Evolutionary conservation across 2,797 vertebrate genomes (phyloP), one percentile per base, ranked within the genome.

Genomic region (Cottoperca gobio): DNA sequence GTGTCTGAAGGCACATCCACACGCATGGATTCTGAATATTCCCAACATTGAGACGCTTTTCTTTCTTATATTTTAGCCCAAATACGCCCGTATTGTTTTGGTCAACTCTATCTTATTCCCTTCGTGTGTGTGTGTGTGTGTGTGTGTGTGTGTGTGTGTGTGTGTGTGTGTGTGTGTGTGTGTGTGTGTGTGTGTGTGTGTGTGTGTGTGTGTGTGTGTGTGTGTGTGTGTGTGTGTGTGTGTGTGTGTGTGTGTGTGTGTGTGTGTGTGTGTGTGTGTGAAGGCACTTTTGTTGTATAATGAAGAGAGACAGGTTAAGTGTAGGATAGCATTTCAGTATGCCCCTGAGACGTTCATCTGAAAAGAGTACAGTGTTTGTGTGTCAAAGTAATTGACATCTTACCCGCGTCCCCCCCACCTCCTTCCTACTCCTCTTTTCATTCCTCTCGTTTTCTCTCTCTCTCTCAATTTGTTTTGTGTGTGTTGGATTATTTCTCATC

Each of bases 371-470:
- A 73, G 84, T 82, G 92, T 88, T 88, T 87, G 80, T 83, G 82
- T 93, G 92, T 92, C 86, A 88, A 81, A 90, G 89, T 86, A 89
- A 79, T 92, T 93, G 92, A 92, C 92, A 90, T 88, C 63, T 74
- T 89, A 90, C 65, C 79, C 60, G 54, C 60, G 85, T 79, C 73
- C 67, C 61, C 48, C 50, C 49, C 54, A 39, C 67, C 42, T 67
- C 48, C 42, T 45, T 61, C 73, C 50, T 52, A 31, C 67, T 63
- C 35, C 50, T 81, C 39, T 67, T 59, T 78, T 79, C 67, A 40
- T 48, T 52, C 75, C 46, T 70, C 63, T 76, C 24, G 0, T 57
- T 82, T 85, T 79, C 76, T 73, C 71, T 65, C 37, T 45, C 53
- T 13, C 24, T 46, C 61, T 48, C 23, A 53, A n/a, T 78, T 66